phyloP scores from a whole-genome alignment of 2,888 invertebrate species.

The Chrysodeixis includens region DNA sequence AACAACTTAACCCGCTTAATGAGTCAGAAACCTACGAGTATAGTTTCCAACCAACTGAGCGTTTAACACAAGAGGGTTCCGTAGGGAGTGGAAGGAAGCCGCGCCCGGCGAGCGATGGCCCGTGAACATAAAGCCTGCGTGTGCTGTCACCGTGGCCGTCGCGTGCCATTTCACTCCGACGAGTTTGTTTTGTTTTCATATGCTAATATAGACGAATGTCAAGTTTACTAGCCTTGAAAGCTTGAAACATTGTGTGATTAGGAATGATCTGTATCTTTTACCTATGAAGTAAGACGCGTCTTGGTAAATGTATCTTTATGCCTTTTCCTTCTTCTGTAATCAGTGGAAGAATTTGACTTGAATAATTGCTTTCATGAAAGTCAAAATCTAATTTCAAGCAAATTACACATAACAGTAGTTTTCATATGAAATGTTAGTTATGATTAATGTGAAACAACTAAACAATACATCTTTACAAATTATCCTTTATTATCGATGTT shows the following conservation, averaged over 20 bases:
- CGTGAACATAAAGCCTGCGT: constrained; percentile 70
- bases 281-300: too few relatives aligned
- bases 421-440: background rate
- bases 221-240: constrained; percentile 14
- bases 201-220: constrained; percentile 13
- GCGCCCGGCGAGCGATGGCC: constrained; percentile 64
- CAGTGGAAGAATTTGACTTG: background rate
- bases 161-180: constrained; percentile 42
- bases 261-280: too few relatives aligned
- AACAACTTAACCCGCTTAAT: background rate
- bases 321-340: background rate
- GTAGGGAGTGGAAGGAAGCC: constrained; percentile 69
- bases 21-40: background rate
- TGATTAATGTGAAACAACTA: background rate
- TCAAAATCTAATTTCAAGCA: background rate
- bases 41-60: constrained; percentile 9
- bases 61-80: constrained; percentile 32
- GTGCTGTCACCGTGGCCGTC: constrained; percentile 52
- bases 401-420: background rate
- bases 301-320: too few relatives aligned
- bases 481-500: background rate
- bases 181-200: constrained; percentile 8
- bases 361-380: background rate
- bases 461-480: background rate
- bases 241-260: too few relatives aligned